Evolutionary conservation across 2,797 vertebrate species (phyloP).

Genomic region (Tachyglossus aculeatus): DNA sequence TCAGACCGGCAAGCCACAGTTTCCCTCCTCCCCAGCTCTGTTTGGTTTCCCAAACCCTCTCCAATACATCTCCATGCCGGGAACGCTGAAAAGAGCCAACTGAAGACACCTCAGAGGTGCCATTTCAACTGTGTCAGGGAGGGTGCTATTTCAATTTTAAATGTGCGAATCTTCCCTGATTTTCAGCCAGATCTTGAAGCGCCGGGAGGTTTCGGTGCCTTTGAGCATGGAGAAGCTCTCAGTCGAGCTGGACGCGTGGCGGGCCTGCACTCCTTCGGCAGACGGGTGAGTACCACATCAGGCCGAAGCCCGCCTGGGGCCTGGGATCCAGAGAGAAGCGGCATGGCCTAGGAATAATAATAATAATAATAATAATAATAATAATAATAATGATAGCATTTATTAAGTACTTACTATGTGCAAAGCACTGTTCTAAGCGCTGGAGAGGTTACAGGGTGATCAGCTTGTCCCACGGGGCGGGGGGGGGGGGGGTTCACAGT

Average conservation of each 20-base stretch:
- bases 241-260: slow-evolving; percentile 91
- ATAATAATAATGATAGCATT: neutral
- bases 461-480: no score
- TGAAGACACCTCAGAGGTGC: neutral
- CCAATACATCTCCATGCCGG: no score
- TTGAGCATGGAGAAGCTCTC: slow-evolving; percentile 90
- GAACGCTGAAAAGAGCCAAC: neutral
- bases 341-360: neutral
- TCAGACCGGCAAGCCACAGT: no score
- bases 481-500: no score
- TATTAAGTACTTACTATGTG: no score
- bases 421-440: no score
- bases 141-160: neutral
- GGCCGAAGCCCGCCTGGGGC: no score
- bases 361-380: neutral
- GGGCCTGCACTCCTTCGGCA: slow-evolving; percentile 77
- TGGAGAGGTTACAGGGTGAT: no score
- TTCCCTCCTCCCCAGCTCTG: no score
- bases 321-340: no score
- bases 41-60: no score
- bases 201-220: slow-evolving; percentile 89
- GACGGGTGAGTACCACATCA: slow-evolving; percentile 86
- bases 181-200: slow-evolving; percentile 92
- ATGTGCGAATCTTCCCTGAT: slow-evolving; percentile 31
- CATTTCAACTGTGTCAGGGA: neutral